These are phyloP conservation scores for Rhabdophis nuchalis DNA, from an alignment of 2,797 vertebrate species.

Conservation along the genomic window DNA sequence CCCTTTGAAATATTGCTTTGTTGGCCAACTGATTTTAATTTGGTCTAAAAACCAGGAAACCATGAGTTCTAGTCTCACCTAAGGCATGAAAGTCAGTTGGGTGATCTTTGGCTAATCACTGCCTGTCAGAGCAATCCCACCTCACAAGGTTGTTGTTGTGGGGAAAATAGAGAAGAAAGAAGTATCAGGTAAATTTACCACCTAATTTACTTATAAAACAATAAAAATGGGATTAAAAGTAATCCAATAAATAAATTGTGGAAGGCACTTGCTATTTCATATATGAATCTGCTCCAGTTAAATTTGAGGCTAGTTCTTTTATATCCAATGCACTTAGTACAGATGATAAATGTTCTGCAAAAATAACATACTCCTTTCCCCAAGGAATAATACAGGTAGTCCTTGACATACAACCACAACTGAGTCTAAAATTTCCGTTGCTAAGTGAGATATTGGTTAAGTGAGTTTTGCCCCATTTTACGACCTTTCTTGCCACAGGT, in stretches of 20 bases:
- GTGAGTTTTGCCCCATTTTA: neutral
- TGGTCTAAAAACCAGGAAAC: neutral
- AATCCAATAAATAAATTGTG: neutral
- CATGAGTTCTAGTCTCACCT: neutral
- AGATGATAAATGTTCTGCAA: neutral
- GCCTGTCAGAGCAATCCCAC: too few relatives aligned
- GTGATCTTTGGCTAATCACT: too few relatives aligned
- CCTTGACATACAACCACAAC: neutral
- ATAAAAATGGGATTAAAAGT: neutral
- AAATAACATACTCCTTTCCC: neutral
- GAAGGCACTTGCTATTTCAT: neutral
- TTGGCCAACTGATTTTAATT: neutral
- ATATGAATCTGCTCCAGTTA: neutral
- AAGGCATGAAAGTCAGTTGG: neutral
- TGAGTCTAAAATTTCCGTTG: neutral
- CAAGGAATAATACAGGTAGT: neutral
- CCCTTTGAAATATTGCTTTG: neutral
- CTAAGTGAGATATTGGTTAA: neutral
- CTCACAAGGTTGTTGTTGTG: neutral
- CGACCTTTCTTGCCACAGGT: neutral
- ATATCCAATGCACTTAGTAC: neutral
- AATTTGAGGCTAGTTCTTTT: neutral
- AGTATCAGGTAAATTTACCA: neutral
- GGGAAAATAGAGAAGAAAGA: neutral
- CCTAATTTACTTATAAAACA: neutral